Base-by-base conservation (phyloP, 1,140 invertebrate species). In the Atta cephalotes region DNA sequence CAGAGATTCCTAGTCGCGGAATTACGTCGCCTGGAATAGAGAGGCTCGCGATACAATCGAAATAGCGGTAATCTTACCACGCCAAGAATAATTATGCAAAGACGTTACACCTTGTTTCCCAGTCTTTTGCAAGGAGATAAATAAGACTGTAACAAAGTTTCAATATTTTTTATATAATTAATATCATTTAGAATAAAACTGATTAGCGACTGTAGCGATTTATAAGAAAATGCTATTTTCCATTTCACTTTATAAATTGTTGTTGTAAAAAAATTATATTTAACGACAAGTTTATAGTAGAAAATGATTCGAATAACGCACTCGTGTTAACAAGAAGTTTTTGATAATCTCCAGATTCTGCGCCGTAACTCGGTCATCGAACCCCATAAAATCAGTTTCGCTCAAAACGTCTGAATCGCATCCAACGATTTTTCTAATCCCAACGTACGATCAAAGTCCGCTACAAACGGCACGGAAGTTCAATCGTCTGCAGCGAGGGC, bases 1-100 rank as follows among this genome's bases (percentile, higher is more conserved):
- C 93, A 80, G 74, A 88, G 88, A 89, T 86, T 91, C 72, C 91
- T 92, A 88, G 77, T 76, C 63, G 87, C 81, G 77, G 86, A 89
- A 89, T 86, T 91, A 90, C 62, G 31, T 62, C 62, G 70, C 63
- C 60, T 45, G 58, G 14, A 58, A 39, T 49, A 18, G 49, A 21
- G 51, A 49, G 39, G 12, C 14, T 49, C 18, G 77, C 77, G 25
- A 66, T 79, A 63, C 78, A 25, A 80, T 80, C 77, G 45, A 80
- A 35, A 80, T 56, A 39, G 18, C n/a, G n/a, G 49, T 35, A 2
- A 56, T 70, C n/a, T 60, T 56, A 31, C 21, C 12, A 21, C 18
- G 14, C 12, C 39, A 21, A 49, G 56, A 60, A 16, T 60, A 74
- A 74, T 82, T 74, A 74, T 45, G 18, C n/a, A 58, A 45, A 25